Base-by-base conservation (phyloP, 2,888 invertebrate genomes). In the Orthonevra nobilis region DNA sequence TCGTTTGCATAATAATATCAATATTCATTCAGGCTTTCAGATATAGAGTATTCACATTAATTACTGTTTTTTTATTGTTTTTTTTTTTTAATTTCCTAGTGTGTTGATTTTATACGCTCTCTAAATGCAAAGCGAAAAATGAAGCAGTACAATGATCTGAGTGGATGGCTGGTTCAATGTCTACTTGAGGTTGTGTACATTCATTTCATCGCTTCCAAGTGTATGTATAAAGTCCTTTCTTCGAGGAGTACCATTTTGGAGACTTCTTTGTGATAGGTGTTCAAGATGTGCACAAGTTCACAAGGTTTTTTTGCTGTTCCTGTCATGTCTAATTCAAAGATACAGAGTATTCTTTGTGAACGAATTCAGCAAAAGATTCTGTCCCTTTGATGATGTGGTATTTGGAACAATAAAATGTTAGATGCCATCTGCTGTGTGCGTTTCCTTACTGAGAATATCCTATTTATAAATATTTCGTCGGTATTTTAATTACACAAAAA, bases 1-100 rank as follows among this genome's bases (percentile, higher is more conserved):
- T 60, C 52, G 64, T 72, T 77, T 60, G 54, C 72, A 48, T 77
- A 70, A 44, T 52, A 34, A 32, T 23, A 44, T 50, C 30, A 20
- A 38, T 30, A 50, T 38, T 63, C 34, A 50, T 61, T 48, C 61
- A 19, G 26, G 1, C 34, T 10, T 32, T 32, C 32, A 48, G 56
- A 46, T 56, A 38, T 52, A 64, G 10, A 32, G 12, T 36, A 23
- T 15, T 4, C 28, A 10, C 36, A 28, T 9, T 38, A 56, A 68
- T 56, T 68, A 46, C n/a, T n/a, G n/a, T n/a, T n/a, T n/a, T n/a
- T n/a, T n/a, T n/a, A n/a, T n/a, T n/a, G n/a, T n/a, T n/a, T n/a
- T n/a, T n/a, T n/a, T n/a, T n/a, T n/a, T n/a, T n/a, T n/a, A n/a
- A n/a, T n/a, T n/a, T n/a, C n/a, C n/a, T n/a, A n/a, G n/a, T n/a